Evolutionary conservation across 1,140 invertebrate genomes (phyloP).

Genomic region (Bombus pyrosoma): DNA sequence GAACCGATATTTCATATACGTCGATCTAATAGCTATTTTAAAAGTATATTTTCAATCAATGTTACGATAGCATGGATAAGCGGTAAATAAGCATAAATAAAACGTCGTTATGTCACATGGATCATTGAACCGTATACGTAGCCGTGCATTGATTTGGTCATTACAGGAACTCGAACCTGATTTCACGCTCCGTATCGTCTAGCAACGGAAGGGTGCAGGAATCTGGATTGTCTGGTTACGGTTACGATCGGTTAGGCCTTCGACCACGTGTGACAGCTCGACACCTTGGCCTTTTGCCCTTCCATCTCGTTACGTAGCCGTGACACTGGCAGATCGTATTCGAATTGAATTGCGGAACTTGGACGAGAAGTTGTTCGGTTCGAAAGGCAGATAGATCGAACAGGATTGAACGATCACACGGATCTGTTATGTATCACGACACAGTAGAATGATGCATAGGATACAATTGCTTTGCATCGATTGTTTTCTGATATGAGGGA

Average conservation of each 20-base stretch:
- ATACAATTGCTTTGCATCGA: neutral
- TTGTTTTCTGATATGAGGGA: neutral
- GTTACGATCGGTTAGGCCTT: slow-evolving; percentile 67
- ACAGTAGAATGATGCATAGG: neutral
- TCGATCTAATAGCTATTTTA: neutral
- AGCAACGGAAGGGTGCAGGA: slow-evolving; percentile 69
- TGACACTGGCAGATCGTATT: slow-evolving; percentile 40
- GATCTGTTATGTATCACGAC: neutral
- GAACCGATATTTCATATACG: neutral
- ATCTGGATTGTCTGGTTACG: slow-evolving; percentile 71
- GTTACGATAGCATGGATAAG: neutral
- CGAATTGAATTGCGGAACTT: slow-evolving; percentile 49
- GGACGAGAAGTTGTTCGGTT: neutral
- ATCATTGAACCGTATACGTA: slow-evolving; percentile 68
- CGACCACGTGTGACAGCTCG: slow-evolving; percentile 64
- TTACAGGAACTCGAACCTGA: slow-evolving; percentile 71
- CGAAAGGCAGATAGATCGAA: neutral
- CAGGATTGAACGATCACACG: neutral
- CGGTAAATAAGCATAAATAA: slow-evolving; percentile 54
- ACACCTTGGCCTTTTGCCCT: slow-evolving; percentile 64
- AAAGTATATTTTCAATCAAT: neutral
- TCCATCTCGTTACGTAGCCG: slow-evolving; percentile 56
- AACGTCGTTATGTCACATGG: slow-evolving; percentile 58
- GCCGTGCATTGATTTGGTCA: slow-evolving; percentile 69
- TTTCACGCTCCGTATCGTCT: slow-evolving; percentile 72